phyloP scores from a whole-genome alignment of 2,797 vertebrate species.

The Heliangelus exortis region DNA sequence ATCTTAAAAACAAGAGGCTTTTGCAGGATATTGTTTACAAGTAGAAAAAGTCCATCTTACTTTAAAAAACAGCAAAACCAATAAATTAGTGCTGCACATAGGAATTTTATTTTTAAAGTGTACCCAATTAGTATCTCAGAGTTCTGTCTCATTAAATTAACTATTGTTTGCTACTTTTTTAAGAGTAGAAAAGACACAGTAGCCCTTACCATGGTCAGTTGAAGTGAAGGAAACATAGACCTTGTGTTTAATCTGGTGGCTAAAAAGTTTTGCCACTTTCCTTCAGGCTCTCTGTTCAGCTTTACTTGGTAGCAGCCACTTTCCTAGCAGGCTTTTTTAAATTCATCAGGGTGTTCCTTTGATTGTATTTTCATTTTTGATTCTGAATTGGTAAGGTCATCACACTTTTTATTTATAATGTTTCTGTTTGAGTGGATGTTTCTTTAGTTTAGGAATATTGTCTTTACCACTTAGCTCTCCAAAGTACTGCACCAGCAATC shows the following conservation, averaged over 20 bases:
- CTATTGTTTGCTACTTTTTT: neutral
- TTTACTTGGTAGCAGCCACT: neutral
- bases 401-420: neutral
- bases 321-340: neutral
- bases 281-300: neutral
- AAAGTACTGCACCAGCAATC: neutral
- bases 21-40: neutral
- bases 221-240: neutral
- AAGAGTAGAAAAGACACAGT: neutral
- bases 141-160: neutral
- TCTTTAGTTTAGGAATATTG: slow-evolving; percentile 27
- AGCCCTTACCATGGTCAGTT: neutral
- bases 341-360: neutral
- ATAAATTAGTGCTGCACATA: neutral
- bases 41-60: neutral
- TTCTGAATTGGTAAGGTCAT: neutral
- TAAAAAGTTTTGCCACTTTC: neutral
- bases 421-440: slow-evolving; percentile 10
- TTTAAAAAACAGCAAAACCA: neutral
- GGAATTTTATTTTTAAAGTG: slow-evolving; percentile 2
- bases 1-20: neutral
- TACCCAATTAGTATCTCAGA: neutral
- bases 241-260: fast-evolving
- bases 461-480: neutral
- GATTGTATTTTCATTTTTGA: neutral